Conservation (phyloP, 1,140 invertebrate genomes). For the Pseudomyrmex pallidus region DNA sequence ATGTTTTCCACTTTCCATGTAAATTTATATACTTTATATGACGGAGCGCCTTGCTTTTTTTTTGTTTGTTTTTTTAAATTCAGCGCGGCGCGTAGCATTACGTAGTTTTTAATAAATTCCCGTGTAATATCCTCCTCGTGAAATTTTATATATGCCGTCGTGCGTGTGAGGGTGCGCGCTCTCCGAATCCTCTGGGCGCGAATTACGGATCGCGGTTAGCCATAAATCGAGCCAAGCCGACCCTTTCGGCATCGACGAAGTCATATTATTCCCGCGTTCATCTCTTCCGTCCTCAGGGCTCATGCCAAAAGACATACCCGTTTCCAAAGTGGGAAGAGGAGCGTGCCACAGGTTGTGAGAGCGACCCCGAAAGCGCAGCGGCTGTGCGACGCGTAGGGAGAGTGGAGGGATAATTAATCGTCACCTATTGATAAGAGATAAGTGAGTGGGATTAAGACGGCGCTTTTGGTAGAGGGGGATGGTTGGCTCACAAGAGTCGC, state of each 20-base stretch:
- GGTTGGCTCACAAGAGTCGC: slow-evolving; percentile 48
- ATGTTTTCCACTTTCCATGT: slow-evolving; percentile 30
- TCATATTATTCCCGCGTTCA: slow-evolving; percentile 44
- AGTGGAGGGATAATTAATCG: slow-evolving; percentile 79
- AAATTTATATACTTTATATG: slow-evolving; percentile 4
- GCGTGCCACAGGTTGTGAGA: slow-evolving; percentile 57
- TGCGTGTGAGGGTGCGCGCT: background rate
- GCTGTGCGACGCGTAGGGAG: slow-evolving; percentile 23
- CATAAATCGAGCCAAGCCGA: slow-evolving; percentile 34
- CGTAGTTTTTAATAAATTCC: slow-evolving; percentile 35
- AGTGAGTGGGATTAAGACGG: slow-evolving; percentile 73
- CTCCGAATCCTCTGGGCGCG: background rate
- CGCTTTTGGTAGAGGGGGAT: slow-evolving; percentile 30
- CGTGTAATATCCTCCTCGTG: background rate
- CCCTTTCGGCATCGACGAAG: slow-evolving; percentile 38
- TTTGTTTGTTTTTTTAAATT: background rate
- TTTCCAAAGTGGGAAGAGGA: slow-evolving; percentile 8
- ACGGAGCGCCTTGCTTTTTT: background rate
- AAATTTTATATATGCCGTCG: slow-evolving; percentile 14
- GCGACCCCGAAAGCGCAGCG: slow-evolving; percentile 43
- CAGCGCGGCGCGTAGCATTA: background rate
- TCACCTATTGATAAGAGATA: slow-evolving; percentile 80
- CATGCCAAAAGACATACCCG: slow-evolving; percentile 46
- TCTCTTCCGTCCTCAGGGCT: slow-evolving; percentile 26
- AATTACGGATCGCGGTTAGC: slow-evolving; percentile 27